Base-by-base conservation (phyloP, 2,888 invertebrate genomes). In the Ennomos erosarius region DNA sequence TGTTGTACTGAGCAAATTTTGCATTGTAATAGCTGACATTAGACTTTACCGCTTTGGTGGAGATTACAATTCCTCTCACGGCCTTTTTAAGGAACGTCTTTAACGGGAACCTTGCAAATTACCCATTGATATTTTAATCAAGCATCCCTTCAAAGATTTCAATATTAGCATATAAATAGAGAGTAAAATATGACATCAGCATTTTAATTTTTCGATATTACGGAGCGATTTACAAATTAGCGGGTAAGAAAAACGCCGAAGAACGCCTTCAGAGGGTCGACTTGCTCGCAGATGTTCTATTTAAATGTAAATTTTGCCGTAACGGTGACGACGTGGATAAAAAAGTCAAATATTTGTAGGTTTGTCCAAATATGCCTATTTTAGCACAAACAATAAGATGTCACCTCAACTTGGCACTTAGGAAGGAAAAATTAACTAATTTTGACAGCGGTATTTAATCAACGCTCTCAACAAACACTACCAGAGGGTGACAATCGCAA, bases 131-230 rank as follows among this genome's bases (percentile, higher is more conserved):
- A 89, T 91, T 90, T 90, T 89, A 90, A 90, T 88, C 80, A 81
- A 64, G 71, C 74, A 73, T 81, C 84, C 85, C 85, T 83, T 79
- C 69, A 61, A 72, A 80, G 79, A 80, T 73, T 74, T 75, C 71
- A 76, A 75, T 81, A 90, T 91, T 90, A 85, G 81, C 91, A 92
- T 92, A 90, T 90, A 92, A 92, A 92, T 91, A 82, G 91, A 76
- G 76, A 76, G 81, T 85, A 86, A 89, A 90, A 90, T 90, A 90
- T 90, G 90, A 90, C 90, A 90, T 92, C 91, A 90, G 90, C 91
- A 91, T 92, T 91, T 90, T 90, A 92, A 92, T 91, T 90, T 90
- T 88, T 82, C 86, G 81, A 92, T 91, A 91, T 91, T 89, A 91
- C 90, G 87, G 76, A 85, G 79, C 88, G 90, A 91, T 92, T 91